Percentiles rank a stretch among this genome's conserved stretches.
Conservation (phyloP, 2,113 vertebrate genomes). For the Lonchura striata region DNA sequence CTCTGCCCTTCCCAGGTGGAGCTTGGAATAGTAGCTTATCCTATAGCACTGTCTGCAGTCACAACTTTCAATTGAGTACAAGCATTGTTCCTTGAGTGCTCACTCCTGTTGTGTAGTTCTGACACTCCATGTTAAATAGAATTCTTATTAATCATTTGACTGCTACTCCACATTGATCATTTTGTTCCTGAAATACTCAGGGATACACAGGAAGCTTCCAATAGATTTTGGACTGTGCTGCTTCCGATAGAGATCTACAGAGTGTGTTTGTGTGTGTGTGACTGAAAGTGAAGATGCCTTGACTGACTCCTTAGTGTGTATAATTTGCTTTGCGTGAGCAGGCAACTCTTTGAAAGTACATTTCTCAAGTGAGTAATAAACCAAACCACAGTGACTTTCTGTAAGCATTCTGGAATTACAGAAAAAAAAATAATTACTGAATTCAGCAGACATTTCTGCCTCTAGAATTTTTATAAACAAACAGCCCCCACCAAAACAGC, state of each 20-base stretch:
- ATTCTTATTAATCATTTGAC: background rate
- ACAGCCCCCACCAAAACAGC: background rate
- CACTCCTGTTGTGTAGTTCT: background rate
- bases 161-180: fast-evolving
- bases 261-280: background rate
- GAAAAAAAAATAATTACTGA: background rate
- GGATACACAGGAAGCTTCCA: background rate
- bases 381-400: background rate
- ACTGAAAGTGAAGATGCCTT: background rate
- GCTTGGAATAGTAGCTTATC: background rate
- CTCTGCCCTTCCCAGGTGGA: background rate
- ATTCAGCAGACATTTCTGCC: background rate
- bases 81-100: background rate
- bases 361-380: background rate
- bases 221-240: background rate
- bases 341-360: background rate
- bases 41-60: background rate
- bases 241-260: background rate
- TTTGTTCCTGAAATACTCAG: background rate
- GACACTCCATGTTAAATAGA: background rate
- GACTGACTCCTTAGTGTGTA: background rate
- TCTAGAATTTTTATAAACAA: background rate
- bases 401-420: background rate
- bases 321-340: background rate
- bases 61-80: background rate